Percentiles rank a stretch among this genome's conserved stretches.
These are phyloP conservation scores for Dendrocincla tyrannina DNA, from an alignment of 2,797 vertebrate genomes.

Conservation along the genomic window DNA sequence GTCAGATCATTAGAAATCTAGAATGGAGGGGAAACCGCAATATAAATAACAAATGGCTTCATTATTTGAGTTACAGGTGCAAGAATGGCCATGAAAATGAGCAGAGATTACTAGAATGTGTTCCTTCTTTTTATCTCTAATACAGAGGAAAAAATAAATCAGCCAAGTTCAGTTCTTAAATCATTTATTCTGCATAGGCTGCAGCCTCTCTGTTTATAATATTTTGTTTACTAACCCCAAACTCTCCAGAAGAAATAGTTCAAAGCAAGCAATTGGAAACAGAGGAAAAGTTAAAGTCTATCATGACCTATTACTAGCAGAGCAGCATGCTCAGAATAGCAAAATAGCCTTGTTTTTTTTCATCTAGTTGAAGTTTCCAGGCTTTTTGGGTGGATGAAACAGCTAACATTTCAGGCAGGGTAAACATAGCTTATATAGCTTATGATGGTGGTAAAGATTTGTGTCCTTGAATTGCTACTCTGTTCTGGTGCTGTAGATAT, in stretches of 20 bases:
- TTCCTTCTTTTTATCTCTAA: constrained; percentile 29
- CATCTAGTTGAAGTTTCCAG: background rate
- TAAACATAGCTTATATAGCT: background rate
- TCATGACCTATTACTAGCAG: background rate
- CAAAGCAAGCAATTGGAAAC: background rate
- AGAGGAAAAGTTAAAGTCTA: background rate
- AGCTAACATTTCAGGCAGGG: background rate
- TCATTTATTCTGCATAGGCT: background rate
- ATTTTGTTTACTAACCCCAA: background rate
- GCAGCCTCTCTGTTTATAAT: background rate
- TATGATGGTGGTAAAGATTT: fast-evolving
- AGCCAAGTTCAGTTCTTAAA: background rate
- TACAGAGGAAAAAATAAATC: background rate
- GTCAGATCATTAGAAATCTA: constrained; percentile 69
- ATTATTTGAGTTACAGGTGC: constrained; percentile 73
- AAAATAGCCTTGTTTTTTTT: background rate
- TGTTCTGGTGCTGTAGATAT: background rate
- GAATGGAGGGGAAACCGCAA: constrained; percentile 53
- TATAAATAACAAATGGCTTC: constrained; percentile 72
- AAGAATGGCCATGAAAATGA: constrained; percentile 34
- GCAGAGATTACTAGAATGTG: constrained; percentile 10
- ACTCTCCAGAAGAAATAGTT: background rate
- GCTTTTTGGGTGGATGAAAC: background rate
- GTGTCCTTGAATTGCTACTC: background rate
- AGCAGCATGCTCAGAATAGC: background rate